phyloP scores from a whole-genome alignment of 1,140 invertebrate genomes.

The Holcopasites calliopsidis region DNA sequence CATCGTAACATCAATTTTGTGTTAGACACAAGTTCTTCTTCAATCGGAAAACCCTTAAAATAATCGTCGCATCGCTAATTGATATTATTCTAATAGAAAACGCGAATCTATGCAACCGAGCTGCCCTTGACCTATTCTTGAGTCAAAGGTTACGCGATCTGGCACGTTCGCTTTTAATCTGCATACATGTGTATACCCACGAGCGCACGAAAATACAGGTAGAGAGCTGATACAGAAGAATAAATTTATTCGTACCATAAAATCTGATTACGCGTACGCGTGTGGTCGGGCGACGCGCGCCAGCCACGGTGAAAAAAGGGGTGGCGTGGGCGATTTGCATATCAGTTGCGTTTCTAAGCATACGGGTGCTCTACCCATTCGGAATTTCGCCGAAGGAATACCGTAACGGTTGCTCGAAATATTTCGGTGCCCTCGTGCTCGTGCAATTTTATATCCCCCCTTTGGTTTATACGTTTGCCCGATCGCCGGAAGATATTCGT shows the following conservation, averaged over 20 bases:
- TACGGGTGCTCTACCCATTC: neutral
- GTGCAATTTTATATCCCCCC: neutral
- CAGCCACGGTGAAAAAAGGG: neutral
- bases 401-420: neutral
- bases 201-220: too few relatives aligned
- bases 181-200: neutral
- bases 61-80: constrained; percentile 3
- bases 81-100: neutral
- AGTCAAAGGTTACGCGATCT: constrained; percentile 8
- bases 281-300: constrained; percentile 4
- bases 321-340: constrained; percentile 28
- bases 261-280: constrained; percentile 30
- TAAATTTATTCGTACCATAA: constrained; percentile 36
- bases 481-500: too few relatives aligned
- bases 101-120: neutral
- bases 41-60: neutral
- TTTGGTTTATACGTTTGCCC: neutral
- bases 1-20: neutral
- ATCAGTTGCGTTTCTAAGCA: constrained; percentile 27
- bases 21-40: neutral
- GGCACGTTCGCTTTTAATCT: neutral
- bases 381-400: neutral
- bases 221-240: neutral
- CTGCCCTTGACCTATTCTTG: constrained; percentile 35
- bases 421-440: too few relatives aligned